Evolutionary conservation across 35 echinoderm and acorn worm species (phyloP).

Genomic region (Antedon bifida): DNA sequence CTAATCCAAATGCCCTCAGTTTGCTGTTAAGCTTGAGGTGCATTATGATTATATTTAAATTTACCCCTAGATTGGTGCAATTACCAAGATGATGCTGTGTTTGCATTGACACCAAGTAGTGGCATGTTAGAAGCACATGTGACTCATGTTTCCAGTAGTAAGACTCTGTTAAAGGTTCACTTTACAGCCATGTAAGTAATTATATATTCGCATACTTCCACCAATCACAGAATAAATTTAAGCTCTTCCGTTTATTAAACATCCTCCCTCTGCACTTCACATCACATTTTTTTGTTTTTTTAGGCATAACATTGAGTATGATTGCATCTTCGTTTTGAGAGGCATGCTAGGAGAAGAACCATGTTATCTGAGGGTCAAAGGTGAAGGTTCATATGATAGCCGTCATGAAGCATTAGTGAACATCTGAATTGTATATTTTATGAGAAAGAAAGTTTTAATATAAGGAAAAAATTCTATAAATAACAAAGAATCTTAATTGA

Average conservation of each 20-base stretch:
- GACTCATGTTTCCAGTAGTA: slow-evolving; percentile 82
- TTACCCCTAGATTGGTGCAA: neutral
- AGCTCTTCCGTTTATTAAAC: neutral
- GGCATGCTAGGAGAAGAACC: slow-evolving; percentile 75
- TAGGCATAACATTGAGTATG: slow-evolving; percentile 76
- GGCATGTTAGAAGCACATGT: slow-evolving; percentile 71
- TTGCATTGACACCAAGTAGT: slow-evolving; percentile 29
- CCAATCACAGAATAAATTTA: neutral
- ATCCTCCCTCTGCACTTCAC: neutral
- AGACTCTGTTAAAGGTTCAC: slow-evolving; percentile 58
- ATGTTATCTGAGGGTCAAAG: slow-evolving; percentile 60
- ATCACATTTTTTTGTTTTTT: neutral
- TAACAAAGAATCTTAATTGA: too few species aligned
- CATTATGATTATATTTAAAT: too few species aligned
- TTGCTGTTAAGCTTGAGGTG: too few species aligned
- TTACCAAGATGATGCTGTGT: neutral
- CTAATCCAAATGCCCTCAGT: too few species aligned
- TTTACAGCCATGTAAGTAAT: slow-evolving; percentile 85
- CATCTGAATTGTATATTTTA: neutral
- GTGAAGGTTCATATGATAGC: slow-evolving; percentile 94
- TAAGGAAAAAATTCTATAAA: too few species aligned
- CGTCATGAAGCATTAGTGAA: slow-evolving; percentile 90
- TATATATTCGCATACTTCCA: too few species aligned
- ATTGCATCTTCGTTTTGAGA: slow-evolving; percentile 62
- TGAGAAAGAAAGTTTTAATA: too few species aligned